Evolutionary conservation across 1,140 invertebrate species (phyloP).

Genomic region (Camponotus vicinus): DNA sequence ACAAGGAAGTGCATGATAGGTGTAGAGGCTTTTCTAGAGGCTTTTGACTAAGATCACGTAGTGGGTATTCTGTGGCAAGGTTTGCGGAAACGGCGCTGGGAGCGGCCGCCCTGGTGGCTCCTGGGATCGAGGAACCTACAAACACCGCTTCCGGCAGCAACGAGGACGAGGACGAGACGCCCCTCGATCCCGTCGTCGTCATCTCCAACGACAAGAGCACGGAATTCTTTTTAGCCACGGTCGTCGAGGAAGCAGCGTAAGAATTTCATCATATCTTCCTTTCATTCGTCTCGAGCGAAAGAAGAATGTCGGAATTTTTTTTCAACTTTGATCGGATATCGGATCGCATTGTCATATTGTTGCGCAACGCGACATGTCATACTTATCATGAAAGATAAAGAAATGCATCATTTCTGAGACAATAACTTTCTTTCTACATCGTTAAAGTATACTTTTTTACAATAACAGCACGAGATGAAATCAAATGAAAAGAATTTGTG

Average conservation of each 20-base stretch:
- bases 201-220: slow-evolving; percentile 96
- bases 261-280: slow-evolving; percentile 75
- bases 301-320: slow-evolving; percentile 44
- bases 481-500: neutral
- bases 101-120: slow-evolving; percentile 87
- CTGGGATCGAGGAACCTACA: slow-evolving; percentile 90
- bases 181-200: slow-evolving; percentile 87
- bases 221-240: slow-evolving; percentile 94
- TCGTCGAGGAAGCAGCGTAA: slow-evolving; percentile 92
- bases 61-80: slow-evolving; percentile 87
- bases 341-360: slow-evolving; percentile 30
- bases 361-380: slow-evolving; percentile 15
- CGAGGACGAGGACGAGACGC: slow-evolving; percentile 92
- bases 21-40: slow-evolving; percentile 84
- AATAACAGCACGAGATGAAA: neutral
- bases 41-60: slow-evolving; percentile 86
- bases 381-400: neutral
- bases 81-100: slow-evolving; percentile 93
- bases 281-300: slow-evolving; percentile 12
- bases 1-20: slow-evolving; percentile 77
- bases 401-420: slow-evolving; percentile 4
- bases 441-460: neutral
- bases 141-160: slow-evolving; percentile 96
- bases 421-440: slow-evolving; percentile 10
- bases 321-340: slow-evolving; percentile 24